Conservation (phyloP, 2,888 invertebrate genomes). For the Leptinotarsa tumamoca region DNA sequence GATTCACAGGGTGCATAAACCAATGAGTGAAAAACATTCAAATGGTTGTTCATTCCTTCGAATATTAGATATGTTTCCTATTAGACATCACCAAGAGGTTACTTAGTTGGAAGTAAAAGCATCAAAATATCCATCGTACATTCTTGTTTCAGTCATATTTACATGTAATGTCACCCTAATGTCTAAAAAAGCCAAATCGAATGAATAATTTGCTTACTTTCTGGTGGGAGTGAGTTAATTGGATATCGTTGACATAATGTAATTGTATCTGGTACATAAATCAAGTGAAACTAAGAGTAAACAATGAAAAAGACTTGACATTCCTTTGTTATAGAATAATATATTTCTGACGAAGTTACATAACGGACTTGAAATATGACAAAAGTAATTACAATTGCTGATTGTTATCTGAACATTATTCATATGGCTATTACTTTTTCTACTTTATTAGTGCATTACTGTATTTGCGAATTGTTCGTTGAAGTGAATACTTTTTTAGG, state of each 20-base stretch:
- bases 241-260: slow-evolving; percentile 2
- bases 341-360: slow-evolving; percentile 1
- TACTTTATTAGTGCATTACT: not conserved
- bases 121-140: no score
- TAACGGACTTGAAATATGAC: slow-evolving; percentile 5
- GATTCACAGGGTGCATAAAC: no score
- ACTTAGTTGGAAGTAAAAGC: no score
- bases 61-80: no score
- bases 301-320: slow-evolving; percentile 1
- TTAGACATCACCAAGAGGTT: no score
- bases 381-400: slow-evolving; percentile 14
- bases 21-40: no score
- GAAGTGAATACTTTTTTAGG: not conserved
- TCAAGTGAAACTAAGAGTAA: not conserved
- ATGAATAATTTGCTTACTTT: not conserved
- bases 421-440: not conserved
- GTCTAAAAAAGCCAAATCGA: not conserved
- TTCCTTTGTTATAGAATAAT: slow-evolving; percentile 7
- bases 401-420: slow-evolving; percentile 12
- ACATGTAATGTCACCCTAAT: not conserved
- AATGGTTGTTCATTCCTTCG: no score
- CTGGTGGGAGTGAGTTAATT: not conserved
- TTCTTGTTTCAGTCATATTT: not conserved
- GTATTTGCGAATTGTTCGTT: not conserved
- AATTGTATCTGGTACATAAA: not conserved